phyloP scores from a whole-genome alignment of 2,888 invertebrate genomes.

The Carpatolechia fugitivella region DNA sequence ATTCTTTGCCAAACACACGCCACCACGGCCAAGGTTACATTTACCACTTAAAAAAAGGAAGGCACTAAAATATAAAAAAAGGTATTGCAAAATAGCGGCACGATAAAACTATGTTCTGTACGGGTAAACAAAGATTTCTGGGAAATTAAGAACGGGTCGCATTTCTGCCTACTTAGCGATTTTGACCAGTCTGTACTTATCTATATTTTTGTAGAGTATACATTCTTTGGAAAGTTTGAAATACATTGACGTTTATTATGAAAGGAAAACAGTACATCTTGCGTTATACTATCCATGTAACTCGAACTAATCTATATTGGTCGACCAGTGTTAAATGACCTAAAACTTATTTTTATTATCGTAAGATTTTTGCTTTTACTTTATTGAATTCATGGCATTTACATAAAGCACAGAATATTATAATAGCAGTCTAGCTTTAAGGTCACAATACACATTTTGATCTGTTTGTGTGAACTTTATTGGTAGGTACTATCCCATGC shows the following conservation, averaged over 20 bases:
- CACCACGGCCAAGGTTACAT: slow-evolving; percentile 55
- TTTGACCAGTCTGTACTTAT: neutral
- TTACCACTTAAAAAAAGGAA: slow-evolving; percentile 31
- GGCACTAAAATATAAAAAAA: slow-evolving; percentile 14
- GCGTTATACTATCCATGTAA: no score
- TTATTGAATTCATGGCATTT: no score
- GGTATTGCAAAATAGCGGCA: slow-evolving; percentile 44
- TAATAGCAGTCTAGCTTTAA: no score
- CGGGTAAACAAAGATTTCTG: slow-evolving; percentile 37
- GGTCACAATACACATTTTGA: no score
- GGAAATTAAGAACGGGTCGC: slow-evolving; percentile 30
- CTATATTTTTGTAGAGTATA: neutral
- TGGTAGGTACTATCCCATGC: no score
- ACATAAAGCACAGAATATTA: no score
- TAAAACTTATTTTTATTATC: no score
- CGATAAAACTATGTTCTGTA: neutral
- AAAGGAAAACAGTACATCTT: no score
- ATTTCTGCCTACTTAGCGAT: slow-evolving; percentile 5
- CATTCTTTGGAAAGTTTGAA: neutral
- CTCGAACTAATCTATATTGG: no score
- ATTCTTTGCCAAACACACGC: slow-evolving; percentile 22
- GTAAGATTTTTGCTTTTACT: no score
- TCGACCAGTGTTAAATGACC: no score
- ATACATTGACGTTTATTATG: neutral
- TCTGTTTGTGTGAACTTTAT: no score